Evolutionary conservation across 2,113 vertebrate species (phyloP).

Genomic region (Nothoprocta pentlandii): DNA sequence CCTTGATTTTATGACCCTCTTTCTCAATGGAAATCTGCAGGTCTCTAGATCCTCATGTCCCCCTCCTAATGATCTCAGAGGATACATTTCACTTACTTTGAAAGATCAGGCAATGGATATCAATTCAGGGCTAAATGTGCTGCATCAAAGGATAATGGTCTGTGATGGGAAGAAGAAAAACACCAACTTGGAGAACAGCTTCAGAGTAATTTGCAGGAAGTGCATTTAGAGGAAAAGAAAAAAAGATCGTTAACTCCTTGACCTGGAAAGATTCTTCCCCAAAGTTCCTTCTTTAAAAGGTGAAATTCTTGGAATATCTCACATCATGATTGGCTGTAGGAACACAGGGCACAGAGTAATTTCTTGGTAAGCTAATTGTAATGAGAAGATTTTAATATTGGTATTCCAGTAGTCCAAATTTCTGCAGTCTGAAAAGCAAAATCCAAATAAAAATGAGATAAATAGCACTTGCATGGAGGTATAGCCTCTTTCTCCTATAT

Average conservation of each 20-base stretch:
- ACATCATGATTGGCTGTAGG: neutral
- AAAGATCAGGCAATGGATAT: neutral
- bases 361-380: neutral
- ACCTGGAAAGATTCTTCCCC: neutral
- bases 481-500: slow-evolving; percentile 23
- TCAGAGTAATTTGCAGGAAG: slow-evolving; percentile 29
- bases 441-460: slow-evolving; percentile 47
- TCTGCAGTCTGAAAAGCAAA: neutral
- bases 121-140: neutral
- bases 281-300: neutral
- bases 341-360: neutral
- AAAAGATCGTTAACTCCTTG: neutral
- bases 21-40: neutral
- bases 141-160: slow-evolving; percentile 24
- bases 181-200: neutral
- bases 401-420: neutral
- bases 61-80: neutral
- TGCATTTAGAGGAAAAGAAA: neutral
- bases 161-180: neutral
- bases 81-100: neutral
- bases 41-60: neutral
- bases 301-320: slow-evolving; percentile 5
- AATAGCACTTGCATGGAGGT: neutral
- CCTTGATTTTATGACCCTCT: neutral
- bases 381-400: slow-evolving; percentile 7